Conservation (phyloP, 1,140 invertebrate genomes). For the Eriocheir sinensis region DNA sequence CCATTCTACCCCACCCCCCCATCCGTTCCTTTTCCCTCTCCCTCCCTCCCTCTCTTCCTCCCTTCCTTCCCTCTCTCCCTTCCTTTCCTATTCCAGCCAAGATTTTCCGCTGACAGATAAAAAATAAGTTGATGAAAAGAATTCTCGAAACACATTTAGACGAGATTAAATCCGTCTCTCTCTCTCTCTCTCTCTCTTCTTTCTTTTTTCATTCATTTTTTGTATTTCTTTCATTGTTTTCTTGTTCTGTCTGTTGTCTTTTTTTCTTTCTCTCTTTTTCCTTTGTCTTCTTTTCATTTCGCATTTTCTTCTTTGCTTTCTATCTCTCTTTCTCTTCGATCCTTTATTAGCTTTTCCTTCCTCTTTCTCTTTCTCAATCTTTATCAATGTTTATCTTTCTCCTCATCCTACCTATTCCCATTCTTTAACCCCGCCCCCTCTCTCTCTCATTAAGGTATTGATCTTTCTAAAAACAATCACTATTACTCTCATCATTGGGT, state of each 20-base stretch:
- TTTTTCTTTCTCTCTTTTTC: background rate
- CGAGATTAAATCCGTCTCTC: background rate
- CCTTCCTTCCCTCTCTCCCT: background rate
- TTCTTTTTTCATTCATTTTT: background rate
- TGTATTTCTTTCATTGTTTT: background rate
- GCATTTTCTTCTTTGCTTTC: background rate
- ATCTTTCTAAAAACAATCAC: background rate
- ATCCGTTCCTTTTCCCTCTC: background rate
- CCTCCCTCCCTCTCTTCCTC: background rate
- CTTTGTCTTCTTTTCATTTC: background rate
- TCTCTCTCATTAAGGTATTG: background rate
- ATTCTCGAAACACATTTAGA: background rate
- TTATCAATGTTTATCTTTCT: background rate
- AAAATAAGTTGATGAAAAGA: background rate
- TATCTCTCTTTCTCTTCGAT: background rate
- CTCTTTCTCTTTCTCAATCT: background rate
- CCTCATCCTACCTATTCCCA: background rate
- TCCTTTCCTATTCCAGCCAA: background rate
- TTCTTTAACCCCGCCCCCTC: too few relatives aligned
- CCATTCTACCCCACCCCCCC: background rate
- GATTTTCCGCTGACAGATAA: background rate
- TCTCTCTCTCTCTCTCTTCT: constrained; percentile 32
- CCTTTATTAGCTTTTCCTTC: background rate
- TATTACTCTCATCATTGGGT: background rate
- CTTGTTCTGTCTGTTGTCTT: background rate